phyloP scores from a whole-genome alignment of 2,888 invertebrate genomes.

The Agrotis exclamationis region DNA sequence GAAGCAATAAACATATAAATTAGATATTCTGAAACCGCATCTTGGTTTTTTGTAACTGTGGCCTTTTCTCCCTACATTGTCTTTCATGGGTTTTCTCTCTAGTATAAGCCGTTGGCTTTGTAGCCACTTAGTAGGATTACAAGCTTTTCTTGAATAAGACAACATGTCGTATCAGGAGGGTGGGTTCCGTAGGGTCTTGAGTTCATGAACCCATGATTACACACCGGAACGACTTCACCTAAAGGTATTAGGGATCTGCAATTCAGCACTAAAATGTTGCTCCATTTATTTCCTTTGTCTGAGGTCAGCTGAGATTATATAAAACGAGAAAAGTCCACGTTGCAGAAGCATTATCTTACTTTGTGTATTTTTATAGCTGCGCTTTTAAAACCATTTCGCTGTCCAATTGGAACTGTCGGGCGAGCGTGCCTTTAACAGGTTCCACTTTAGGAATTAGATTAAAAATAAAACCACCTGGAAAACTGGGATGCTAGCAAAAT shows the following conservation, averaged over 20 bases:
- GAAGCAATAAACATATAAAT: constrained; percentile 13
- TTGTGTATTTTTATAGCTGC: constrained; percentile 45
- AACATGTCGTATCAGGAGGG: constrained; percentile 8
- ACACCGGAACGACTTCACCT: constrained; percentile 42
- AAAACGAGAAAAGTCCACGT: constrained; percentile 33
- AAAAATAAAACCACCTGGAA: constrained; percentile 59
- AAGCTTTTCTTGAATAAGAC: constrained; percentile 30
- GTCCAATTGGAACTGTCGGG: constrained; percentile 56
- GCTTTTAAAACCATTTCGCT: constrained; percentile 60
- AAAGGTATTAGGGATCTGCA: constrained; percentile 40
- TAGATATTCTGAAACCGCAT: constrained; percentile 37
- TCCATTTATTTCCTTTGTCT: constrained; percentile 44
- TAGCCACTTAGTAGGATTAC: constrained; percentile 37
- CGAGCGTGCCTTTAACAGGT: constrained; percentile 45
- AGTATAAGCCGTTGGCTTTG: constrained; percentile 18
- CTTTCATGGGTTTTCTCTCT: constrained; percentile 47
- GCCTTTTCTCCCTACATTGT: constrained; percentile 45
- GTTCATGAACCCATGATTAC: constrained; percentile 45
- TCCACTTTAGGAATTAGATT: constrained; percentile 48
- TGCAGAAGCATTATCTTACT: constrained; percentile 36
- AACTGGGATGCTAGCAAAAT: constrained; percentile 46
- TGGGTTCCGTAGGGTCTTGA: constrained; percentile 41
- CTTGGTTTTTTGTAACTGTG: constrained; percentile 40
- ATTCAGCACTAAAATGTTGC: constrained; percentile 32
- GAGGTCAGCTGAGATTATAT: constrained; percentile 21